Percentiles rank a stretch among this genome's conserved stretches.
phyloP scores from a whole-genome alignment of 2,888 invertebrate species.

The Rhyacophila evoluta region DNA sequence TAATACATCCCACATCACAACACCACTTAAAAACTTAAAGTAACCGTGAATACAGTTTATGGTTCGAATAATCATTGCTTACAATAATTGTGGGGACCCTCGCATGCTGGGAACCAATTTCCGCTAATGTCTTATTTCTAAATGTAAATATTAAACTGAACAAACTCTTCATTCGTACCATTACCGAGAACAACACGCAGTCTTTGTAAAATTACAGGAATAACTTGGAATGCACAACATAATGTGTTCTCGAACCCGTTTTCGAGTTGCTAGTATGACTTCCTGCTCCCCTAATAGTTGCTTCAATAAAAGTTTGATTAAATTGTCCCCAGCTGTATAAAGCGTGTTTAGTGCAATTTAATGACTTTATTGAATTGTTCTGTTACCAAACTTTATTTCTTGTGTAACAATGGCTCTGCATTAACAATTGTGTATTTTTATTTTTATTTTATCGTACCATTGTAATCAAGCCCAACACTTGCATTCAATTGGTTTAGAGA shows the following conservation, averaged over 20 bases:
- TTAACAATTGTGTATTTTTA: no score
- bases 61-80: neutral
- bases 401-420: no score
- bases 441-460: no score
- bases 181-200: neutral
- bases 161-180: neutral
- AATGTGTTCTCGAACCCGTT: neutral
- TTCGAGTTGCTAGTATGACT: neutral
- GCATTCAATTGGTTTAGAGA: no score
- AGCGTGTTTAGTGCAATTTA: neutral
- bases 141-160: neutral
- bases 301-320: neutral
- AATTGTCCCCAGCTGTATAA: neutral
- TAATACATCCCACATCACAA: neutral
- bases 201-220: neutral
- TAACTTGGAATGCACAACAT: neutral
- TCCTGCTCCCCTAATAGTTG: neutral
- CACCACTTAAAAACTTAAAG: neutral
- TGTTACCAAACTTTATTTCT: no score
- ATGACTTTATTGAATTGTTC: neutral
- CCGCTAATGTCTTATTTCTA: slow-evolving; percentile 7
- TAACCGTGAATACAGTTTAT: neutral
- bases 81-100: neutral
- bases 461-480: no score
- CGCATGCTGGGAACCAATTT: slow-evolving; percentile 3